Conservation (phyloP, 1,140 invertebrate genomes). For the Drosophila paulistorum region DNA sequence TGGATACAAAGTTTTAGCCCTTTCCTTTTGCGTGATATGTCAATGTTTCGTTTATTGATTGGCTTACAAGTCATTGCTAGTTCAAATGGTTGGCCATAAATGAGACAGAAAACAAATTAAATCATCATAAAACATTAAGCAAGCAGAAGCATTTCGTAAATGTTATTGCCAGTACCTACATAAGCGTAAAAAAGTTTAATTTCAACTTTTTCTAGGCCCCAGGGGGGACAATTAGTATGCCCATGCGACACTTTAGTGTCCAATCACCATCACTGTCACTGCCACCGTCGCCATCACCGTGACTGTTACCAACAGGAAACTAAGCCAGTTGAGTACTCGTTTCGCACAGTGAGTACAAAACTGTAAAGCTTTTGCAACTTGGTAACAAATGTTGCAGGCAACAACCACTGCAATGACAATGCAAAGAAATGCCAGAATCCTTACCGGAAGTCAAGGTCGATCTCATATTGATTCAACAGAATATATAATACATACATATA, state of each 20-base stretch:
- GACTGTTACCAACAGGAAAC: not conserved
- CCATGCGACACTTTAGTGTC: slow-evolving; percentile 47
- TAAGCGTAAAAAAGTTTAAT: slow-evolving; percentile 14
- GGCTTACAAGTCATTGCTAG: not conserved
- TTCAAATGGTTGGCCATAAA: not conserved
- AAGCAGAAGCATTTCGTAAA: not conserved
- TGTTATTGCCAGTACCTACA: not conserved
- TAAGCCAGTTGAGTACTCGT: no score
- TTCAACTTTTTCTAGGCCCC: slow-evolving; percentile 5
- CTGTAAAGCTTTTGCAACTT: slow-evolving; percentile 39
- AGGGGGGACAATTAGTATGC: slow-evolving; percentile 45
- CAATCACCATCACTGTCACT: slow-evolving; percentile 30
- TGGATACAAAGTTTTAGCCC: not conserved
- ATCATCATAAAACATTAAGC: not conserved
- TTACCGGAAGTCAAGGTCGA: slow-evolving; percentile 58
- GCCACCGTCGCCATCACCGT: not conserved
- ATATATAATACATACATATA: slow-evolving; percentile 7
- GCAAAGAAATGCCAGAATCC: slow-evolving; percentile 38
- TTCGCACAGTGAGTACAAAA: slow-evolving; percentile 27
- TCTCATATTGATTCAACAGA: slow-evolving; percentile 53
- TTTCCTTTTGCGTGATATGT: slow-evolving; percentile 2
- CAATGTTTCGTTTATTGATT: slow-evolving; percentile 9
- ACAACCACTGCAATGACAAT: slow-evolving; percentile 48
- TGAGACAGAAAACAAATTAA: slow-evolving; percentile 1
- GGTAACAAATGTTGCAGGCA: slow-evolving; percentile 58